Conservation (phyloP, 2,113 vertebrate species). For the Chaenogobius annularis region DNA sequence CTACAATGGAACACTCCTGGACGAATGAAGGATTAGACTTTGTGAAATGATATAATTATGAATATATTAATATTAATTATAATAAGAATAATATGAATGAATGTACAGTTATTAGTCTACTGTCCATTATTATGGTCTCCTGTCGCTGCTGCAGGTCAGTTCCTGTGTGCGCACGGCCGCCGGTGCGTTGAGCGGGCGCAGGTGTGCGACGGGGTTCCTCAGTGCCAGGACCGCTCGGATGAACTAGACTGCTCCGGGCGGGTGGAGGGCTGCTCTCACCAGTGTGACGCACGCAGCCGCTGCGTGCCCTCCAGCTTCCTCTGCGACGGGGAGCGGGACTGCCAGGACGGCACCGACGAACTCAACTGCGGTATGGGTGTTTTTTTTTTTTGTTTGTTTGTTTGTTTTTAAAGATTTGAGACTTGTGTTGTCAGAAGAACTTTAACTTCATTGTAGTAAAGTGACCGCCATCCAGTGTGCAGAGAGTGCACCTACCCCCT, state of each 20-base stretch:
- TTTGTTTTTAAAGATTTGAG: too few species aligned
- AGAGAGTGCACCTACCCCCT: too few species aligned
- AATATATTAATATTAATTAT: too few species aligned
- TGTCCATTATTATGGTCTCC: too few species aligned
- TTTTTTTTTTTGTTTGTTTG: neutral
- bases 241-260: conserved; percentile 73
- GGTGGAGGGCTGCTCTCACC: conserved; percentile 76
- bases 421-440: too few species aligned
- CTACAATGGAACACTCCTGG: too few species aligned
- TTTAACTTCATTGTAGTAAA: too few species aligned
- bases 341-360: conserved; percentile 82
- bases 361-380: conserved; percentile 74
- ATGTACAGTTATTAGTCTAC: too few species aligned
- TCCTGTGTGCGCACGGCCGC: conserved; percentile 79
- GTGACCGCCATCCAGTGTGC: too few species aligned
- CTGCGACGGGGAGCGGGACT: conserved; percentile 85
- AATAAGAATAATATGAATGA: too few species aligned
- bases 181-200: conserved; percentile 71
- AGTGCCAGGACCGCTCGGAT: conserved; percentile 87
- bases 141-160: conserved; percentile 67
- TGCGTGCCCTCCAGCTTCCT: conserved; percentile 83
- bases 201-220: conserved; percentile 80
- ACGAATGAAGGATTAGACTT: too few species aligned
- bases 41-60: too few species aligned
- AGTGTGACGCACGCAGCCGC: conserved; percentile 74